Evolutionary conservation across 2,888 invertebrate species (phyloP).

Genomic region (Timandra comae): DNA sequence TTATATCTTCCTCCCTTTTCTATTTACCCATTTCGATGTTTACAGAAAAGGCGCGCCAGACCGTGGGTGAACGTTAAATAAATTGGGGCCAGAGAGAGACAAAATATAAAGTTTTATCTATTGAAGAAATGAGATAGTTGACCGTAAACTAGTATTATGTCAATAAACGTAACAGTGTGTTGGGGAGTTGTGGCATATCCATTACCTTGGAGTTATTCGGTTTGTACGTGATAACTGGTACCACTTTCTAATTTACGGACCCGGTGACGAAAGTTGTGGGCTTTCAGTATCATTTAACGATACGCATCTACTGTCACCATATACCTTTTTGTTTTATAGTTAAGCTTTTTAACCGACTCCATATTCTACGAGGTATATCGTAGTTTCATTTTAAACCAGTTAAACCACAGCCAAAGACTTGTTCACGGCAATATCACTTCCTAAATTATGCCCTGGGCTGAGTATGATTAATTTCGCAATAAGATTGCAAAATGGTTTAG

Average conservation of each 20-base stretch:
- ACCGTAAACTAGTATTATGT: constrained; percentile 48
- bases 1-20: constrained; percentile 69
- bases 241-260: constrained; percentile 55
- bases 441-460: too few relatives aligned
- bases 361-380: too few relatives aligned
- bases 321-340: too few relatives aligned
- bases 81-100: constrained; percentile 68
- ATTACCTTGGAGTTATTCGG: constrained; percentile 42
- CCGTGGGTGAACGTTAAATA: constrained; percentile 68
- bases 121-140: constrained; percentile 47
- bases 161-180: constrained; percentile 52
- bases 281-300: constrained; percentile 7
- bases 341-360: too few relatives aligned
- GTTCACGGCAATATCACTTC: too few relatives aligned
- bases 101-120: constrained; percentile 47
- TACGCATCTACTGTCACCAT: too few relatives aligned
- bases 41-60: constrained; percentile 67
- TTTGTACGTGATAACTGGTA: constrained; percentile 46
- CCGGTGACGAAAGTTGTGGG: constrained; percentile 25
- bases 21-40: constrained; percentile 71
- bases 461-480: too few relatives aligned
- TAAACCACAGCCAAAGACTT: too few relatives aligned
- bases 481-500: too few relatives aligned
- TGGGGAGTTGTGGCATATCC: constrained; percentile 53
- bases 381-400: too few relatives aligned